Conservation (phyloP, 2,888 invertebrate genomes). For the Stegophylla sp. region DNA sequence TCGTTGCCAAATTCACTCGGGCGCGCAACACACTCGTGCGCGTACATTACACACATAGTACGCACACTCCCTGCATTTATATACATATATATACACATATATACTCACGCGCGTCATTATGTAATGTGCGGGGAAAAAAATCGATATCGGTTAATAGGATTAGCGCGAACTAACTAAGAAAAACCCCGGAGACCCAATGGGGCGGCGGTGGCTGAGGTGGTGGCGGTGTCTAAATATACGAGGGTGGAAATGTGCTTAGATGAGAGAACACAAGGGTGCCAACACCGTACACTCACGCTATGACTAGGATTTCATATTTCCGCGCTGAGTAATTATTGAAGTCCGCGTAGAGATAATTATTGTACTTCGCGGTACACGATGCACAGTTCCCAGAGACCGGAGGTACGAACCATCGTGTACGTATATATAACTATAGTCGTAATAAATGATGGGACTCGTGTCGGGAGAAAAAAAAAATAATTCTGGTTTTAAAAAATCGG, state of each 20-base stretch:
- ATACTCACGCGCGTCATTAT: conserved; percentile 49
- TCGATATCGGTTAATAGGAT: conserved; percentile 59
- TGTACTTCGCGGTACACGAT: no score
- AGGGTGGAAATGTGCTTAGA: conserved; percentile 57
- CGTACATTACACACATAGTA: not conserved
- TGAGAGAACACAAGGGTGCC: conserved; percentile 56
- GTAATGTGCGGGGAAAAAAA: conserved; percentile 56
- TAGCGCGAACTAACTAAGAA: conserved; percentile 59
- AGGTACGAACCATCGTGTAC: not conserved
- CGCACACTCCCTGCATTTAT: not conserved
- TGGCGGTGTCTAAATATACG: conserved; percentile 53
- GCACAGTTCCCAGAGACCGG: not conserved
- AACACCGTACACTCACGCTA: conserved; percentile 22
- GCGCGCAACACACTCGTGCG: conserved; percentile 7
- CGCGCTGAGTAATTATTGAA: conserved; percentile 11
- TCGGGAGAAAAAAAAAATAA: not conserved
- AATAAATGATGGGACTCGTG: not conserved
- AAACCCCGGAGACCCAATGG: conserved; percentile 52
- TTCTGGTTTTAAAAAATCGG: conserved; percentile 6
- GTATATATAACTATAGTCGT: no score
- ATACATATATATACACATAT: not conserved
- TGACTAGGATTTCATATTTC: conserved; percentile 48
- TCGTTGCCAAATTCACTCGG: conserved; percentile 51
- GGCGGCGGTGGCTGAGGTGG: conserved; percentile 14
- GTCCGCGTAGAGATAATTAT: not conserved